A percentile compares a stretch with the other conserved stretches of the same genome.
Conservation (phyloP, 35 echinoderm and acorn worm species). For the Ophiothrix spiculata region DNA sequence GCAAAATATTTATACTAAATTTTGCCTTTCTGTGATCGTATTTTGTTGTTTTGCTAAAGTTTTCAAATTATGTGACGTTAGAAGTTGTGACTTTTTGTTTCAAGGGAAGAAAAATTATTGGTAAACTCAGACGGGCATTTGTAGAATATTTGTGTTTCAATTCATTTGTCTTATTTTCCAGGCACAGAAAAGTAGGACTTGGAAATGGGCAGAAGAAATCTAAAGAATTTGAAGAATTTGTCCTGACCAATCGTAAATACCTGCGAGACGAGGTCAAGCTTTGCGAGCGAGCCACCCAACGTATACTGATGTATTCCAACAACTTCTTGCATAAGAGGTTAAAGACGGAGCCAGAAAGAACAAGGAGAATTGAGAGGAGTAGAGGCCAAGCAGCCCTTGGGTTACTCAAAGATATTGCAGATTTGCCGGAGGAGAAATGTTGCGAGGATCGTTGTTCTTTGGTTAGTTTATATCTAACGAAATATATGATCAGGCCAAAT, state of each 20-base stretch:
- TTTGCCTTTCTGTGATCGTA: no score
- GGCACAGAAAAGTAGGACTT: slow-evolving; percentile 85
- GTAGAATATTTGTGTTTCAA: no score
- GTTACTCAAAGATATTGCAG: slow-evolving; percentile 39
- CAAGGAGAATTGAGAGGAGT: slow-evolving; percentile 48
- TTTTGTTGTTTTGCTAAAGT: no score
- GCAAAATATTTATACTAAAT: no score
- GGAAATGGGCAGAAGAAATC: slow-evolving; percentile 93
- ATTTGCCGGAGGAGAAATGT: slow-evolving; percentile 61
- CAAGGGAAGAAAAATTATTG: no score
- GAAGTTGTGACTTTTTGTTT: no score
- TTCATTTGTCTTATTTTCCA: no score
- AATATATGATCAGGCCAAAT: no score
- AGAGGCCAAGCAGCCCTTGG: slow-evolving; percentile 49
- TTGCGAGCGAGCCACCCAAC: slow-evolving; percentile 81
- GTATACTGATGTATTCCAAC: slow-evolving; percentile 91
- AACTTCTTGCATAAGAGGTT: slow-evolving; percentile 96
- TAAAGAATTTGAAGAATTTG: slow-evolving; percentile 93
- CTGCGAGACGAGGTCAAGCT: slow-evolving; percentile 75
- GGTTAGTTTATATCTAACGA: no score
- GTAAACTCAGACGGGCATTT: no score
- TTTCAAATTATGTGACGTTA: no score
- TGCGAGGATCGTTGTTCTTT: slow-evolving; percentile 82
- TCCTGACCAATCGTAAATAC: slow-evolving; percentile 66
- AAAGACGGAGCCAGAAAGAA: slow-evolving; percentile 79